Evolutionary conservation across 1,140 invertebrate genomes (phyloP).

Genomic region (Brachionus rotundiformis): DNA sequence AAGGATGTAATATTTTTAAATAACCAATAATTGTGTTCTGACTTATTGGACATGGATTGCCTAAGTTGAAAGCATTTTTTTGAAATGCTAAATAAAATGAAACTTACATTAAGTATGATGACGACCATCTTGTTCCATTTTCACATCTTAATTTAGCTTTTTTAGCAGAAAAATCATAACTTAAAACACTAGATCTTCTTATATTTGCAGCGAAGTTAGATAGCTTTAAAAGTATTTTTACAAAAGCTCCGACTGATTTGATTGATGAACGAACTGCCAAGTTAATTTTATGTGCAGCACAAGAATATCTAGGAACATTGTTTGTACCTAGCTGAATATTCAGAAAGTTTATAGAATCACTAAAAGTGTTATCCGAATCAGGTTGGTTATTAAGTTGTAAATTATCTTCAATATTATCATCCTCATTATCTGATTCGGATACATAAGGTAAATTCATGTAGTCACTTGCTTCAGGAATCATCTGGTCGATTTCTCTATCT

Average conservation of each 20-base stretch:
- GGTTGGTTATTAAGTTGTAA: background rate
- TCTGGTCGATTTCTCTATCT: background rate
- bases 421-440: background rate
- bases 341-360: background rate
- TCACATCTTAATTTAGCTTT: background rate
- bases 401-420: background rate
- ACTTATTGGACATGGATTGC: too few species aligned
- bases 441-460: background rate
- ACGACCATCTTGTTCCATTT: background rate
- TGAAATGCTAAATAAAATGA: too few species aligned
- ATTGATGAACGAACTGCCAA: background rate
- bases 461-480: background rate
- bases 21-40: too few species aligned
- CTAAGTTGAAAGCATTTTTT: too few species aligned
- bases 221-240: background rate
- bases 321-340: background rate
- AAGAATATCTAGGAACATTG: background rate
- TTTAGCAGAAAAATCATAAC: background rate
- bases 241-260: background rate
- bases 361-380: background rate
- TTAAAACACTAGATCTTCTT: background rate
- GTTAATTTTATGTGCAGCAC: background rate
- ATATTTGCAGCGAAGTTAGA: background rate
- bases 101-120: too few species aligned
- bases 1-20: too few species aligned